Evolutionary conservation across 2,113 vertebrate species (phyloP), one percentile per base, ranked within the genome.

Genomic region (Jaculus jaculus): DNA sequence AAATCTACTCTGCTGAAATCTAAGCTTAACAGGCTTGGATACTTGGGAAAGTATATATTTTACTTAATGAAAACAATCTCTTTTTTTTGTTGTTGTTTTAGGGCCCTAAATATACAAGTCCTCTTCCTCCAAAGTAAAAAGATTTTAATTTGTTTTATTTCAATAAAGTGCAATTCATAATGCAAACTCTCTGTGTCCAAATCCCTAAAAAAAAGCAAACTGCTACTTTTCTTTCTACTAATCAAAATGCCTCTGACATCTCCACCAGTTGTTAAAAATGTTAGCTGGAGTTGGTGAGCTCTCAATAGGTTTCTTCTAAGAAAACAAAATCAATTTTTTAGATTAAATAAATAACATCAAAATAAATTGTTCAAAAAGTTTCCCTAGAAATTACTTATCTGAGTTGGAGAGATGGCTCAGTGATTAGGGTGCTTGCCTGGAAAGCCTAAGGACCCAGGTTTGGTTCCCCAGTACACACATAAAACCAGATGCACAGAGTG

Each of bases 151-250:
- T 83, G 6, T 69, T 90, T 94, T 91, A 65, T n/a, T 93, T 18
- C 23, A 93, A 79, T 16, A 42, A 86, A 92, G n/a, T 92, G 3
- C 4, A 34, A 63, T 86, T n/a, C 83, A n/a, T 94, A 81, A 78
- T 89, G 7, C 78, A 87, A 89, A 80, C 4, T 89, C 17, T 93
- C 90, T 90, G 60, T 91, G 28, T 92, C 37, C 34, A 88, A 88
- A 74, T 37, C 28, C 9, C 42, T 73, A 30, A 84, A 93, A 75
- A 21, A 28, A 92, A 81, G 39, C 73, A 85, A 89, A 84, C 15
- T 92, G 28, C 30, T 28, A 87, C 24, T 21, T 60, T 23, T 81
- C 8, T 63, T 18, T 10, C 7, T 16, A 13, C 15, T 81, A n/a
- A 84, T 39, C 23, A 69, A 39, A 79, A 28, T 84, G 23, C 10